A percentile compares a stretch with the other conserved stretches of the same genome.
Conservation (phyloP, 2,797 vertebrate species). For the Poecile montanus region DNA sequence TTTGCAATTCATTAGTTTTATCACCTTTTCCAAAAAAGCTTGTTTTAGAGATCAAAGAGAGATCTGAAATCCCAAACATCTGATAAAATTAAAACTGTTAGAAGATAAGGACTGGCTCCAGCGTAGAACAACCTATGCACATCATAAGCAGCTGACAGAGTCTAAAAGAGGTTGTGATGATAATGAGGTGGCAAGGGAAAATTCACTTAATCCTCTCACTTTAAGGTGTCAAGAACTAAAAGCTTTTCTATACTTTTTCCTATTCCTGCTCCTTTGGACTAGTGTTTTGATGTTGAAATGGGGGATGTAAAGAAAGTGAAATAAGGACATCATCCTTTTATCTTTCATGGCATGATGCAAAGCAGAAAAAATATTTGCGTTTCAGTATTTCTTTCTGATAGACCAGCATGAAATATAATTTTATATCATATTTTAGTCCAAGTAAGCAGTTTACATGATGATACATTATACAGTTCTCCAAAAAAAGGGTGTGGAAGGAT, state of each 20-base stretch:
- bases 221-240: neutral
- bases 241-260: neutral
- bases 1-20: constrained; percentile 66
- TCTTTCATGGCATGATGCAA: neutral
- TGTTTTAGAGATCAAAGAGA: constrained; percentile 53
- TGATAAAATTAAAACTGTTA: constrained; percentile 46
- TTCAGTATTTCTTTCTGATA: neutral
- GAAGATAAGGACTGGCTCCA: neutral
- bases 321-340: neutral
- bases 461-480: neutral
- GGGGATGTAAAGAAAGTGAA: neutral
- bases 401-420: neutral
- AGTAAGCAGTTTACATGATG: neutral
- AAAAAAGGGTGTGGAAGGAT: neutral
- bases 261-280: neutral
- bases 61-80: constrained; percentile 42
- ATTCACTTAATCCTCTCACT: constrained; percentile 1
- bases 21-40: neutral
- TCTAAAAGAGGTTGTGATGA: neutral
- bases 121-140: neutral
- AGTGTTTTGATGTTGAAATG: neutral
- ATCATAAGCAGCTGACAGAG: neutral
- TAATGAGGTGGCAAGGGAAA: constrained; percentile 51
- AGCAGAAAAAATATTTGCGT: neutral
- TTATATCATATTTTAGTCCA: neutral